Conservation (phyloP, 2,113 vertebrate species). For the Alectura lathami region DNA sequence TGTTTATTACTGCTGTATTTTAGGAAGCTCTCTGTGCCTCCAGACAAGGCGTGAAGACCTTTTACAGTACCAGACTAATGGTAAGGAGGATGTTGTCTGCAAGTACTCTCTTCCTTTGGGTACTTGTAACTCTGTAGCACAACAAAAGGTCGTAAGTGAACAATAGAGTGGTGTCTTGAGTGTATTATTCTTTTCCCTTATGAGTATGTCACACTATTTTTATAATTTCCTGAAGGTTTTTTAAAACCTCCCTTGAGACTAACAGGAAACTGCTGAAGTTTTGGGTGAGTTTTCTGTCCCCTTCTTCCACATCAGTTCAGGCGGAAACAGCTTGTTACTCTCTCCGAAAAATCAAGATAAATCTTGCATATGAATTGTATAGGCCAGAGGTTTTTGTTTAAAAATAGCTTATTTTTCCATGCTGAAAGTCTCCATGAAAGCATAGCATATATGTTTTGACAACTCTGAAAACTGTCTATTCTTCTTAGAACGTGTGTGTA, state of each 20-base stretch:
- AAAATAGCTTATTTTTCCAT: neutral
- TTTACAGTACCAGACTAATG: neutral
- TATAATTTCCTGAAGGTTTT: neutral
- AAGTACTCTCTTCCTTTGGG: neutral
- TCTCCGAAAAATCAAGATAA: neutral
- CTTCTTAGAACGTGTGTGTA: neutral
- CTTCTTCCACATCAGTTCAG: neutral
- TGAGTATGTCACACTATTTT: neutral
- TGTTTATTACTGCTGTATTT: neutral
- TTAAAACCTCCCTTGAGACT: neutral
- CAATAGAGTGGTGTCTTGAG: neutral
- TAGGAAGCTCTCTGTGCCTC: slow-evolving; percentile 11
- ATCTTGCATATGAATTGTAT: neutral
- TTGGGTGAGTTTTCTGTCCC: neutral
- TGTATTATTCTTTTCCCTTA: neutral
- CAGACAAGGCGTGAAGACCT: neutral
- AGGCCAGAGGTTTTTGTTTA: neutral
- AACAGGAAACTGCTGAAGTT: neutral
- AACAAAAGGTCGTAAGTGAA: neutral
- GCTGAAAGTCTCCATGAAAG: neutral
- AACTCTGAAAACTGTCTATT: neutral
- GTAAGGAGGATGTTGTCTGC: neutral
- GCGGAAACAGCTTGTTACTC: neutral
- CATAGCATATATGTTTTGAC: neutral
- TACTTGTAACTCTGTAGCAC: neutral